Evolutionary conservation across 1,140 invertebrate species (phyloP), one percentile per base, ranked within the genome.

Genomic region (Venturia canescens): DNA sequence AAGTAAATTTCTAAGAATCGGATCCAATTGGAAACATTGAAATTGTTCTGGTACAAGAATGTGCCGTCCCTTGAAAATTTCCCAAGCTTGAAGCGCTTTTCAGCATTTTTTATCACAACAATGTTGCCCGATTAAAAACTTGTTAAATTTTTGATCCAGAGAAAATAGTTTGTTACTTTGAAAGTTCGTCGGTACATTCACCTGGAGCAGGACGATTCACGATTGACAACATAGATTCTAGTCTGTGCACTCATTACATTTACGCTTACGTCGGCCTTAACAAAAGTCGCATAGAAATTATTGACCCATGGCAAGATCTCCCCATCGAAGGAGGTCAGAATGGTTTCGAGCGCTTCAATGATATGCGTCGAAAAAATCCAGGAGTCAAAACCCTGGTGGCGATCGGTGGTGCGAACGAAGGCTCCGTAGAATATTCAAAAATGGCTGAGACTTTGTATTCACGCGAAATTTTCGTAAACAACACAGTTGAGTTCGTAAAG

Each of bases 391-490:
- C 93, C 0, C 66, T 96, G n/a, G 85, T 96, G 0, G 94, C 95
- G 0, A 94, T 97, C 77, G 96, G 96, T n/a, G 96, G 96, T 1
- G 96, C 95, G 95, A 95, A 94, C 81, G 94, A 95, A 86, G 94
- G 93, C 16, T 95, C 94, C 0, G 50, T 53, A 4, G 94, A 94
- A 80, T 96, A 94, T 86, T 96, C 95, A 0, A 26, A 88, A 72
- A 93, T 95, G 83, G 94, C 93, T 4, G 88, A 83, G 1, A 90
- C 92, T 78, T 80, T 93, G 9, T 82, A 74, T 0, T 84, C 88
- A n/a, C 93, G 96, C 6, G 87, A 90, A 0, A 91, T 85, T 21
- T 95, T 97, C 77, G 93, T 95, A 5, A 81, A 93, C 1, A 94
- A 93, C 80, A 92, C 93, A 1, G 90, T 96, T 0, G 81, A 90